phyloP scores from a whole-genome alignment of 2,797 vertebrate genomes.

The Miopithecus talapoin region DNA sequence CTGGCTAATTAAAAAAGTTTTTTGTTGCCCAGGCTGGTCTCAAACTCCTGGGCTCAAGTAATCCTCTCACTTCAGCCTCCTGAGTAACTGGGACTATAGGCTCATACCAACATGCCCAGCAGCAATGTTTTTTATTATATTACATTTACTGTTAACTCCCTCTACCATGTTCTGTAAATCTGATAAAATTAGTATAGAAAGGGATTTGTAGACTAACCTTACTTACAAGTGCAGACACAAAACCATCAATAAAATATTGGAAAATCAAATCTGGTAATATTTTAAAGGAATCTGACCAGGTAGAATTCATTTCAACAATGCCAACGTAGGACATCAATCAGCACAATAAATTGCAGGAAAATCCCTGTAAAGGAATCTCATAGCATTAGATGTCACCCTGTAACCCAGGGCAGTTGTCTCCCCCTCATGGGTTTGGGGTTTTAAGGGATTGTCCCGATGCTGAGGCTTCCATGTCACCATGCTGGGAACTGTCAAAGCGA shows the following conservation, averaged over 20 bases:
- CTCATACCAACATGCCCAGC: too few relatives aligned
- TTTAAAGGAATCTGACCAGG: background rate
- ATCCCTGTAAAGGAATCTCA: background rate
- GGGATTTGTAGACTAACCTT: background rate
- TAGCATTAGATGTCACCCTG: too few relatives aligned
- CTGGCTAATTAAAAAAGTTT: too few relatives aligned
- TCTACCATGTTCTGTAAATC: background rate
- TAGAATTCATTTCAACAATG: background rate
- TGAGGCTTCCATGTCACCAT: background rate
- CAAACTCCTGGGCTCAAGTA: too few relatives aligned
- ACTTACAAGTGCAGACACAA: background rate
- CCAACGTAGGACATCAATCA: background rate
- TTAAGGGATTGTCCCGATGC: background rate
- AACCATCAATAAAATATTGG: background rate
- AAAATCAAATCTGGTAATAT: background rate
- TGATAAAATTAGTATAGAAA: background rate
- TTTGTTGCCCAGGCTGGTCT: too few relatives aligned
- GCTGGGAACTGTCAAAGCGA: background rate
- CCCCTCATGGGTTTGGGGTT: background rate
- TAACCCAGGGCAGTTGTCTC: background rate
- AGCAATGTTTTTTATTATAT: too few relatives aligned
- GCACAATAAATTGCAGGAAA: background rate
- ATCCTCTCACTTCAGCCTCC: too few relatives aligned
- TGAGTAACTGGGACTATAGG: too few relatives aligned
- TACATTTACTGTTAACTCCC: background rate